Evolutionary conservation across 2,113 vertebrate genomes (phyloP).

Genomic region (Neolamprologus fasciatus): DNA sequence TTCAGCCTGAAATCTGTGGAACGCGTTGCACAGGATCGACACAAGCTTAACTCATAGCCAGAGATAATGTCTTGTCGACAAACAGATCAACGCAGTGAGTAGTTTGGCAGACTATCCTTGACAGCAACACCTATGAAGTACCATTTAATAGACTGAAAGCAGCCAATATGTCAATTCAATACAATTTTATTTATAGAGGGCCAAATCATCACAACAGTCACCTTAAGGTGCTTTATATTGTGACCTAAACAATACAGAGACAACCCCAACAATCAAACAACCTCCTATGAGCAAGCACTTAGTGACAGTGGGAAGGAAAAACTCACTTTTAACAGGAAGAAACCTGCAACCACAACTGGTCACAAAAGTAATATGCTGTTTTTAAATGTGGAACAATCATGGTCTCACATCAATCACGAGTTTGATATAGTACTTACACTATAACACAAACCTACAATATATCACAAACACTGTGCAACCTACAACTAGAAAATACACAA

Average conservation of each 20-base stretch:
- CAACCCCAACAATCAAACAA: neutral
- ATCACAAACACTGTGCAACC: neutral
- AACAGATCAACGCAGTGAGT: neutral
- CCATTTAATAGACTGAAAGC: neutral
- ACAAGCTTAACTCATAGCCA: neutral
- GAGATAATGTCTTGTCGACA: neutral
- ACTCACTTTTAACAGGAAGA: neutral
- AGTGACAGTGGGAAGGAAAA: neutral
- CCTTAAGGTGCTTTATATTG: neutral
- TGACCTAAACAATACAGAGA: neutral
- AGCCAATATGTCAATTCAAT: neutral
- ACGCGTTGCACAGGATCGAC: neutral
- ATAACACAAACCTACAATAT: neutral
- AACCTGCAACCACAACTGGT: neutral
- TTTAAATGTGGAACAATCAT: neutral
- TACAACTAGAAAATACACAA: neutral
- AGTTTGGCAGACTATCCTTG: neutral
- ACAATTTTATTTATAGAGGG: neutral
- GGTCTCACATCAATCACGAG: neutral
- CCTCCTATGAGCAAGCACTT: neutral
- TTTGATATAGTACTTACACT: neutral
- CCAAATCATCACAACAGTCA: neutral
- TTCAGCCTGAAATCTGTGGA: neutral
- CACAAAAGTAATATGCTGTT: neutral
- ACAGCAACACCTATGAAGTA: neutral